Conservation (phyloP, 2,888 invertebrate species). For the Digitonthophagus gazella region DNA sequence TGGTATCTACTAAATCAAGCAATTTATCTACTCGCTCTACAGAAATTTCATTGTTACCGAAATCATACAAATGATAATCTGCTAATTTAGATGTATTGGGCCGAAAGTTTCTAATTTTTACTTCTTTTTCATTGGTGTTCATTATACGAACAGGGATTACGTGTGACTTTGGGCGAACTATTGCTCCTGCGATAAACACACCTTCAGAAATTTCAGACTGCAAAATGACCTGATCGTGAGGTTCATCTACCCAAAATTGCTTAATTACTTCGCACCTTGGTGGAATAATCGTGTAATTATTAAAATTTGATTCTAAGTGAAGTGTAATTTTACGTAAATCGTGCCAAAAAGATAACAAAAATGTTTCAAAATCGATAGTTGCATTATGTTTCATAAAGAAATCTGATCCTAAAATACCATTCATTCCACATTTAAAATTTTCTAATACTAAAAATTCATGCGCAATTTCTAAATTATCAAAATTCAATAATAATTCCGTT, state of each 20-base stretch:
- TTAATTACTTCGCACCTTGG: conserved; percentile 6
- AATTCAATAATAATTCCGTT: neutral
- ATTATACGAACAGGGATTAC: neutral
- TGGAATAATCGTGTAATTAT: conserved; percentile 16
- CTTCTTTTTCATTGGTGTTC: neutral
- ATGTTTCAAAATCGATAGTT: conserved; percentile 5
- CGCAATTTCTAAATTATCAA: neutral
- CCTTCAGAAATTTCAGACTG: neutral
- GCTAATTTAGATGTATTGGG: neutral
- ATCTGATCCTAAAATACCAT: conserved; percentile 19
- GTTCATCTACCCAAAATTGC: neutral
- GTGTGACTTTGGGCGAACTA: neutral
- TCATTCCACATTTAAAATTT: conserved; percentile 1
- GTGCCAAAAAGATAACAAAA: conserved; percentile 1
- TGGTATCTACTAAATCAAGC: neutral
- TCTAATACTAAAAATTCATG: conserved; percentile 9
- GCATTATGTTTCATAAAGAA: conserved; percentile 10
- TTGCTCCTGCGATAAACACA: neutral
- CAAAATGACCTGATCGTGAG: neutral
- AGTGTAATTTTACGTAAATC: conserved; percentile 6
- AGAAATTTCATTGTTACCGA: neutral
- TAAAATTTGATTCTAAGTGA: conserved; percentile 10
- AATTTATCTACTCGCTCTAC: neutral
- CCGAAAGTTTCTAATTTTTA: neutral
- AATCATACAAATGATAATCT: neutral